A percentile compares a stretch with the other conserved stretches of the same genome.
Conservation (phyloP, 2,888 invertebrate species). For the Steromphala cineraria region DNA sequence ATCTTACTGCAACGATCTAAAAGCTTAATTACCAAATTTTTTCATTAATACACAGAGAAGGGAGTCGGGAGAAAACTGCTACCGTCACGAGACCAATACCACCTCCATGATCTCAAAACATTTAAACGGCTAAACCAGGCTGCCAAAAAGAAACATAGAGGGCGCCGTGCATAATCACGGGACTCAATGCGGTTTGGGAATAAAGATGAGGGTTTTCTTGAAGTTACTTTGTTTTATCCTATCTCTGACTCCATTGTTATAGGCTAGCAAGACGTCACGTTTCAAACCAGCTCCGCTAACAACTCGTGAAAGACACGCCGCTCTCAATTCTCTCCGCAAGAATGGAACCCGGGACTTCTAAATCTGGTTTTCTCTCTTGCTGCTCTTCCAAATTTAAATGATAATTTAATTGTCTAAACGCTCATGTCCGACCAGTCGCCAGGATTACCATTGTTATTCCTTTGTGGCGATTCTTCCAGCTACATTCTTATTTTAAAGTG, state of each 20-base stretch:
- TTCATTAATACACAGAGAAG: too few species aligned
- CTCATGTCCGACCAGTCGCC: conserved; percentile 18
- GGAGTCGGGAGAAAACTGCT: too few species aligned
- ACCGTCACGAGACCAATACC: too few species aligned
- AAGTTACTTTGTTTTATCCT: not conserved
- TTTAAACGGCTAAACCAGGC: too few species aligned
- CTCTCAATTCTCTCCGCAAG: not conserved
- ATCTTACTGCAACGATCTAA: too few species aligned
- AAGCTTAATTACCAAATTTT: too few species aligned
- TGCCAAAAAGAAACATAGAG: too few species aligned
- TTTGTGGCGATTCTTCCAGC: not conserved
- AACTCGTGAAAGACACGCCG: not conserved
- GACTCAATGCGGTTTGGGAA: conserved; percentile 1
- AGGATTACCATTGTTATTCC: conserved; percentile 1
- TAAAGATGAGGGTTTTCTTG: conserved; percentile 1
- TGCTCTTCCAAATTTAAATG: conserved; percentile 30
- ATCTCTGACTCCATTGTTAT: not conserved
- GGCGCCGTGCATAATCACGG: not conserved
- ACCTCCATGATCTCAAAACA: too few species aligned
- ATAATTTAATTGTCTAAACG: conserved; percentile 37
- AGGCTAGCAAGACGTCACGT: not conserved
- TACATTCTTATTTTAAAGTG: conserved; percentile 14
- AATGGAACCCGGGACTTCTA: not conserved
- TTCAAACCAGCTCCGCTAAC: not conserved
- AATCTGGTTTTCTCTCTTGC: conserved; percentile 24